Base-by-base conservation (phyloP, 2,113 vertebrate genomes). In the Solea solea region DNA sequence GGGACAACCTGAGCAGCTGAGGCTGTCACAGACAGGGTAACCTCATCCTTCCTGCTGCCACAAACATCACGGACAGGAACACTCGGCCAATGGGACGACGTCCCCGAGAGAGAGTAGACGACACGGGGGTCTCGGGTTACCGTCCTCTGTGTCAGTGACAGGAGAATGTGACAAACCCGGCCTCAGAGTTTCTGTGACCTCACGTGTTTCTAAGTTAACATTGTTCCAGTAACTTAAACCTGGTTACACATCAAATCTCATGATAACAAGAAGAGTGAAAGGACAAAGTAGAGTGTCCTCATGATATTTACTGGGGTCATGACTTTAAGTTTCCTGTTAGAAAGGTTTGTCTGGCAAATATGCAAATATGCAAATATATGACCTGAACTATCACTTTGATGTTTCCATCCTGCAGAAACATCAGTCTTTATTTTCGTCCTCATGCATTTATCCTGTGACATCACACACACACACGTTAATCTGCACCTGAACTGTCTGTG, bases 61-160 rank as follows among this genome's bases (percentile, higher is more conserved):
- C 44, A 65, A 49, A 45, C 41, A n/a, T 53, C 34, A 79, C 0
- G 13, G 64, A 53, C 62, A 16, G 8, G 10, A 0, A 0, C 21
- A 50, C 21, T 64, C 15, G 4, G 40, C 81, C 83, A 74, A 81
- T 71, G 50, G 56, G 64, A 63, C 3, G 16, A 0, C 15, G 1
- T 60, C 57, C 7, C 6, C 9, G 64, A 49, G 77, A n/a, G 42
- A 4, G 52, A 55, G 68, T 75, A 86, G 74, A 78, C 46, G 80
- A 89, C 81, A 77, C 25, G 70, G 34, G 34, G 3, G 34, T 34
- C 55, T 91, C 84, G 2, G 69, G 86, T 91, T 91, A 87, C 89
- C 9, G 7, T 69, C 64, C 69, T 57, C 76, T 59, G 76, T 15
- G 73, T 28, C 62, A 76, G 51, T 44, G 42, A 44, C 14, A 76